Base-by-base conservation (phyloP, 2,888 invertebrate genomes). In the Eupithecia exiguata region DNA sequence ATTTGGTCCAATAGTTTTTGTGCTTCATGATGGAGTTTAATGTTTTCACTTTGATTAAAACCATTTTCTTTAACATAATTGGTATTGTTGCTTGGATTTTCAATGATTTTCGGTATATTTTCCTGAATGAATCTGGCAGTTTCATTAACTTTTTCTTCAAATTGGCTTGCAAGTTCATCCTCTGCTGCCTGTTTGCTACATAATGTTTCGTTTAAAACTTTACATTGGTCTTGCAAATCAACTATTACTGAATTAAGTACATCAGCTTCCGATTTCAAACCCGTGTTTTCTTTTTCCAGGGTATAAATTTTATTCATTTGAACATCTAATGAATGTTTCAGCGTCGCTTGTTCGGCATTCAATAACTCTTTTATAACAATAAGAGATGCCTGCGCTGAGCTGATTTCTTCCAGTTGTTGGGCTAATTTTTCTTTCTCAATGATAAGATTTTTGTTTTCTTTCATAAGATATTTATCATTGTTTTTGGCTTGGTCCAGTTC, bases 91-190 rank as follows among this genome's bases (percentile, higher is more conserved):
- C 38, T 66, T 40, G 16, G 6, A 43, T 66, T 38, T 66, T 38
- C 25, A 12, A 38, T 6, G n/a, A n/a, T n/a, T 40, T 61, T 69
- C 5, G 21, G 3, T 1, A 21, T 14, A 30, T 43, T 80, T 71
- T 84, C 78, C 53, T 81, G 74, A 21, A 74, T 16, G 46, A 78
- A 43, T 7, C 63, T 38, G 0, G 76, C 73, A 38, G 74, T 78
- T n/a, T 70, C 63, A 21, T 74, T 53, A 25, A 21, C 78, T 78
- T 43, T 78, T 71, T 75, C 76, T 3, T 71, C 74, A 12, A 82
- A 75, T 25, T 78, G 69, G 62, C 43, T 68, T 72, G 77, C 10
- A 36, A 71, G 18, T 49, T 79, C 77, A 68, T 79, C 75, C 65
- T 71, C 70, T 40, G 72, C 49, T 21, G 14, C 38, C 25, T 68